Evolutionary conservation across 2,113 vertebrate species (phyloP).

Genomic region (Mesoclemmys tuberculata): DNA sequence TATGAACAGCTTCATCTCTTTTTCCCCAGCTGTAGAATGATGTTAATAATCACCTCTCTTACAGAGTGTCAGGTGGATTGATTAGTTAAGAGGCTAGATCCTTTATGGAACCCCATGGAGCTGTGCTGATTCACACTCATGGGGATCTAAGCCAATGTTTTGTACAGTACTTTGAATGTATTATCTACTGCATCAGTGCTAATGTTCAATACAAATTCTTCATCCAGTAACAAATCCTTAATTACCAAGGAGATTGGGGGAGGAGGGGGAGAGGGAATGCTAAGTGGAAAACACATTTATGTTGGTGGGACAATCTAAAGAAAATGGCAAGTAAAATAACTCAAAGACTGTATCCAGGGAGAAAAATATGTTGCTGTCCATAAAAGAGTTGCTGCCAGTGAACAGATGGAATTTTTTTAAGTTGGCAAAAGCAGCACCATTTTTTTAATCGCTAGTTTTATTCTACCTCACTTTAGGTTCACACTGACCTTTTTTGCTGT

Average conservation of each 20-base stretch:
- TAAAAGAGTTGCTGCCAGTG: not conserved
- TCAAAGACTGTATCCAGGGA: not conserved
- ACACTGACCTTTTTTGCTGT: not conserved
- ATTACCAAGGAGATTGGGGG: not conserved
- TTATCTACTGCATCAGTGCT: not conserved
- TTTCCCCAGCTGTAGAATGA: not conserved
- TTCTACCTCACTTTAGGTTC: not conserved
- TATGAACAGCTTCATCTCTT: not conserved
- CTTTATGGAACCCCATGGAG: not conserved
- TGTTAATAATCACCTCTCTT: not conserved
- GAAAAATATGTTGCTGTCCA: not conserved
- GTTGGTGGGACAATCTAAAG: accelerated
- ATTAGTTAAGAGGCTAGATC: not conserved
- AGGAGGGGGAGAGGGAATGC: not conserved
- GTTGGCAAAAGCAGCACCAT: not conserved
- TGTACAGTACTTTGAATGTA: not conserved
- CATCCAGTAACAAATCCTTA: not conserved
- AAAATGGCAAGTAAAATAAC: not conserved
- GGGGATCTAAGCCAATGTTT: not conserved
- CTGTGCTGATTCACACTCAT: not conserved
- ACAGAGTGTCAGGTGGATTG: not conserved
- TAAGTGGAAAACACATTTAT: not conserved
- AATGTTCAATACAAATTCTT: not conserved
- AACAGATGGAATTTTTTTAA: not conserved
- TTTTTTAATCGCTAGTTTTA: not conserved